Evolutionary conservation across 2,113 vertebrate genomes (phyloP).

Genomic region (Ceyx melanurus): DNA sequence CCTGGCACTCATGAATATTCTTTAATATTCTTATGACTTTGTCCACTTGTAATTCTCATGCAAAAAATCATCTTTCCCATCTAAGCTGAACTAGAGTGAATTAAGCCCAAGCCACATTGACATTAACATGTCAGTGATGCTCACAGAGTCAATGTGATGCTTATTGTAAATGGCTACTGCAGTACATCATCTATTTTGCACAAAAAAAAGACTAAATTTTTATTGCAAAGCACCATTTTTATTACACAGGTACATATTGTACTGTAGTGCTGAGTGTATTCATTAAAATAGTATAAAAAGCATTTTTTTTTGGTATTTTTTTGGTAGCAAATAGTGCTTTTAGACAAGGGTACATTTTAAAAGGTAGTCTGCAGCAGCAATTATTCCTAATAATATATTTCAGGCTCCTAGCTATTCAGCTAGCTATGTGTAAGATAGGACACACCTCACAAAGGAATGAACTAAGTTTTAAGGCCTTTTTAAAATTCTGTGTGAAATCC

Average conservation of each 20-base stretch:
- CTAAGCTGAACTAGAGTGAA: background rate
- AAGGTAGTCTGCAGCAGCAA: background rate
- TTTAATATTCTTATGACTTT: background rate
- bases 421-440: slow-evolving; percentile 4
- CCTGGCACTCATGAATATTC: background rate
- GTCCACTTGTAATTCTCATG: background rate
- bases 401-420: slow-evolving; percentile 15
- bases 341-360: slow-evolving; percentile 3
- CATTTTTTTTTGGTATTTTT: background rate
- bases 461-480: background rate
- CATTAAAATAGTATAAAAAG: background rate
- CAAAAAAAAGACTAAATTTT: background rate
- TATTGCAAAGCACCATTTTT: background rate
- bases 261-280: background rate
- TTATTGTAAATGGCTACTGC: background rate
- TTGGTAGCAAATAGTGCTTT: background rate
- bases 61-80: background rate
- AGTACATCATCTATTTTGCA: background rate
- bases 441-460: slow-evolving; percentile 28
- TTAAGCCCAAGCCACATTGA: background rate
- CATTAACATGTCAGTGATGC: background rate
- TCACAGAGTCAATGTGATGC: background rate
- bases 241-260: background rate
- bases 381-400: slow-evolving; percentile 39
- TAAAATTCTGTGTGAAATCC: background rate